Conservation (phyloP, 2,888 invertebrate genomes). For the Pinctada fucata region DNA sequence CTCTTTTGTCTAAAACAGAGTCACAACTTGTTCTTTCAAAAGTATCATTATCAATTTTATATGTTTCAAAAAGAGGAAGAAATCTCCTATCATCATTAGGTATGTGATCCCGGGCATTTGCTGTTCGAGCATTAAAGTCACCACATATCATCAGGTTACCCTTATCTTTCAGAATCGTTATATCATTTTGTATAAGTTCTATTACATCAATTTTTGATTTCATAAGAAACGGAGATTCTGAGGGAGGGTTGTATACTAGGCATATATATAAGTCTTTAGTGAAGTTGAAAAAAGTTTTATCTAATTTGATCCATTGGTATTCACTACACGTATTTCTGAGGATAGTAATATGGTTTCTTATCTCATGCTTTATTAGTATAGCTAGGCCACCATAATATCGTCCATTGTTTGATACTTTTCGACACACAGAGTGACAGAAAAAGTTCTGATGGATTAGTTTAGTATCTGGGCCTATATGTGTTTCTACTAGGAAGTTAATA, state of each 20-base stretch:
- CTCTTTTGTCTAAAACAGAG: slow-evolving; percentile 17
- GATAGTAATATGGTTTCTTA: slow-evolving; percentile 6
- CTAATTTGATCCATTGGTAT: slow-evolving; percentile 30
- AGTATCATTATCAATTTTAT: slow-evolving; percentile 9
- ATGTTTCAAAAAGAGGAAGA: slow-evolving; percentile 16
- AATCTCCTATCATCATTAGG: slow-evolving; percentile 8
- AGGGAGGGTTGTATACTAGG: slow-evolving; percentile 23
- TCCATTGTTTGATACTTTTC: slow-evolving; percentile 26
- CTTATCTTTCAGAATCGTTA: not conserved
- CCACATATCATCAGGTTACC: slow-evolving; percentile 20
- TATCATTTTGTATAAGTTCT: slow-evolving; percentile 14
- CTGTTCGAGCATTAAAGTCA: slow-evolving; percentile 21
- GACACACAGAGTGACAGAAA: slow-evolving; percentile 22
- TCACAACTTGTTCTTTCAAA: slow-evolving; percentile 13
- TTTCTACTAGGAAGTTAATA: slow-evolving; percentile 21
- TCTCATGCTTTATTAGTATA: not conserved
- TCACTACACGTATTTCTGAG: slow-evolving; percentile 9
- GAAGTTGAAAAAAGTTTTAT: slow-evolving; percentile 27
- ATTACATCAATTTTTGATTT: slow-evolving; percentile 15
- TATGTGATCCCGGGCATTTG: slow-evolving; percentile 13
- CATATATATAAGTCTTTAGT: slow-evolving; percentile 22
- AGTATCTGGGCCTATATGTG: slow-evolving; percentile 20
- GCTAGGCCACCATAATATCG: slow-evolving; percentile 23
- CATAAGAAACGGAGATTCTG: slow-evolving; percentile 10
- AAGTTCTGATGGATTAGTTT: slow-evolving; percentile 11